Percentiles rank a stretch among this genome's conserved stretches.
phyloP scores from a whole-genome alignment of 1,140 invertebrate species.

The Trachymyrmex cornetzi region DNA sequence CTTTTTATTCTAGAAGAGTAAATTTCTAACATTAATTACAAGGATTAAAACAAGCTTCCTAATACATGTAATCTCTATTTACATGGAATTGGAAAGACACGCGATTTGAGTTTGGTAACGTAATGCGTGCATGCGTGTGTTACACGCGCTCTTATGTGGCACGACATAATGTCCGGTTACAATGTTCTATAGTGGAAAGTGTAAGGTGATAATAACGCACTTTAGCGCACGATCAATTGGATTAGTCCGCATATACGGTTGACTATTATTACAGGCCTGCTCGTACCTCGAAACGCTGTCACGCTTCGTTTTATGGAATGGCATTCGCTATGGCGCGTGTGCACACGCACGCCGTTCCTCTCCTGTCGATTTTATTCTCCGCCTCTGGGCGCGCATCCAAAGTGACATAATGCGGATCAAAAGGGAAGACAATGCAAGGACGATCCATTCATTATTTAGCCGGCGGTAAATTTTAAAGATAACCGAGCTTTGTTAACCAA shows the following conservation, averaged over 20 bases:
- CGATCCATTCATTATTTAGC: constrained; percentile 59
- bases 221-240: constrained; percentile 75
- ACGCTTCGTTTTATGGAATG: constrained; percentile 73
- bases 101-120: background rate
- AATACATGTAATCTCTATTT: background rate
- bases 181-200: constrained; percentile 66
- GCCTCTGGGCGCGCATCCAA: constrained; percentile 46
- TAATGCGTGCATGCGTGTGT: constrained; percentile 12
- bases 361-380: constrained; percentile 68
- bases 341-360: background rate
- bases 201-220: constrained; percentile 76
- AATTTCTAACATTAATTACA: background rate
- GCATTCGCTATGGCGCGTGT: constrained; percentile 63
- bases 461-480: constrained; percentile 56
- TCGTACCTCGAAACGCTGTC: constrained; percentile 71
- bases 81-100: background rate
- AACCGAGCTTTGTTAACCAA: constrained; percentile 23
- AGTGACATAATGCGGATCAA: constrained; percentile 60
- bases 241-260: constrained; percentile 68
- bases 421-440: constrained; percentile 53
- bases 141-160: constrained; percentile 16
- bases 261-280: constrained; percentile 71
- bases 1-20: background rate
- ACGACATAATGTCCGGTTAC: constrained; percentile 47
- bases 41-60: background rate